phyloP scores from a whole-genome alignment of 2,113 vertebrate genomes.

The Lagopus muta region DNA sequence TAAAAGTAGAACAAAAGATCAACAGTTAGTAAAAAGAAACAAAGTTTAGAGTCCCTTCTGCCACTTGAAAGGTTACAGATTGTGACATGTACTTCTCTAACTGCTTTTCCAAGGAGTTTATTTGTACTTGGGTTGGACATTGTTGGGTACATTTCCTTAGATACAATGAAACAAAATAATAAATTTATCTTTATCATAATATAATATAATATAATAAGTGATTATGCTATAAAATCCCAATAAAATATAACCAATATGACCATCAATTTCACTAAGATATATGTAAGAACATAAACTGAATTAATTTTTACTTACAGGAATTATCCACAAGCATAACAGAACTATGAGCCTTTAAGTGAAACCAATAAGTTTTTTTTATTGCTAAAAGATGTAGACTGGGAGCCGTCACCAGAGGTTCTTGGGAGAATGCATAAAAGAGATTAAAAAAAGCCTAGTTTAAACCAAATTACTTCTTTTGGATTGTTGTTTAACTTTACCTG shows the following conservation, averaged over 20 bases:
- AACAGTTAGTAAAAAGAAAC: not conserved
- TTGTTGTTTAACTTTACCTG: not conserved
- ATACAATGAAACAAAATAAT: not conserved
- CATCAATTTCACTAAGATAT: not conserved
- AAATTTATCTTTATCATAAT: rapidly evolving
- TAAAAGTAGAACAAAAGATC: not conserved
- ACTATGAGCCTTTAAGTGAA: not conserved
- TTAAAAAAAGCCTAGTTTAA: not conserved
- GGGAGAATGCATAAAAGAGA: not conserved
- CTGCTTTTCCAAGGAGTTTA: not conserved
- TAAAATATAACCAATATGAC: not conserved
- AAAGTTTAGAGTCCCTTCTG: not conserved
- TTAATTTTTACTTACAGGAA: not conserved
- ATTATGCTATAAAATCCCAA: not conserved
- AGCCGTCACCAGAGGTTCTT: not conserved
- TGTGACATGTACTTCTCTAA: not conserved
- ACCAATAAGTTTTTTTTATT: not conserved
- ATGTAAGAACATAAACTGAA: not conserved
- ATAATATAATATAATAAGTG: not conserved
- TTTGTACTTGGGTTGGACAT: not conserved
- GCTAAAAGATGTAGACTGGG: not conserved
- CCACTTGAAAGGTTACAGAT: not conserved
- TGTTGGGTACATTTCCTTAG: not conserved
- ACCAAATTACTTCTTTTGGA: not conserved
- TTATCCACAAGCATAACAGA: not conserved